These are phyloP conservation scores for Cervus canadensis DNA, from an alignment of 2,113 vertebrate species.

Conservation along the genomic window DNA sequence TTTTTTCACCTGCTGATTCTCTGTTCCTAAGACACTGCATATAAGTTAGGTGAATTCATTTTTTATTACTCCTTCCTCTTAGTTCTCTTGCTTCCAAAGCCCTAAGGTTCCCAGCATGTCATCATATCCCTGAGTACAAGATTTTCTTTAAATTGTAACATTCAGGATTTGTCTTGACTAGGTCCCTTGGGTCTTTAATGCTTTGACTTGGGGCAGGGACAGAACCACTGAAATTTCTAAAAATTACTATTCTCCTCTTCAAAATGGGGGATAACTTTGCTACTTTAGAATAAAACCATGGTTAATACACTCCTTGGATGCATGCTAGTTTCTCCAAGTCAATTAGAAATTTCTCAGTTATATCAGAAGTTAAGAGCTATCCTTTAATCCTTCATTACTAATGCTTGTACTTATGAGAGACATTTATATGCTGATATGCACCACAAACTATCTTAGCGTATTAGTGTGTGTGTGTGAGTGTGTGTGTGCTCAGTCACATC, in stretches of 20 bases:
- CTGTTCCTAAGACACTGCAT: neutral
- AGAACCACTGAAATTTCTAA: neutral
- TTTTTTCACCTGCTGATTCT: neutral
- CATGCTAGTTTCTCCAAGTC: no score
- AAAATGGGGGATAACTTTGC: neutral
- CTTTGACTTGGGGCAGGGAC: neutral
- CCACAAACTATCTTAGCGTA: neutral
- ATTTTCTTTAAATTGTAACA: neutral
- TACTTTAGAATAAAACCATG: no score
- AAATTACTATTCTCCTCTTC: neutral
- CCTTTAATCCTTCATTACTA: neutral
- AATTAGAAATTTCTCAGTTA: neutral
- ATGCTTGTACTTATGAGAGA: neutral
- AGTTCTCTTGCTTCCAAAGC: neutral
- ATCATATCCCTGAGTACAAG: neutral
- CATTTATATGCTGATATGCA: neutral
- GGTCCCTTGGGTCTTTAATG: neutral
- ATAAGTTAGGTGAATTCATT: neutral
- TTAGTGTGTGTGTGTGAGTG: neutral
- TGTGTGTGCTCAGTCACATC: neutral
- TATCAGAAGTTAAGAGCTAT: neutral
- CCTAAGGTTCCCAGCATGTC: neutral
- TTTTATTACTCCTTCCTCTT: neutral
- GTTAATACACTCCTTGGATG: no score
- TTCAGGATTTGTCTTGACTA: neutral